A percentile compares a stretch with the other conserved stretches of the same genome.
These are phyloP conservation scores for Ichneumoninae sp. DNA, from an alignment of 2,888 invertebrate genomes.

Conservation along the genomic window DNA sequence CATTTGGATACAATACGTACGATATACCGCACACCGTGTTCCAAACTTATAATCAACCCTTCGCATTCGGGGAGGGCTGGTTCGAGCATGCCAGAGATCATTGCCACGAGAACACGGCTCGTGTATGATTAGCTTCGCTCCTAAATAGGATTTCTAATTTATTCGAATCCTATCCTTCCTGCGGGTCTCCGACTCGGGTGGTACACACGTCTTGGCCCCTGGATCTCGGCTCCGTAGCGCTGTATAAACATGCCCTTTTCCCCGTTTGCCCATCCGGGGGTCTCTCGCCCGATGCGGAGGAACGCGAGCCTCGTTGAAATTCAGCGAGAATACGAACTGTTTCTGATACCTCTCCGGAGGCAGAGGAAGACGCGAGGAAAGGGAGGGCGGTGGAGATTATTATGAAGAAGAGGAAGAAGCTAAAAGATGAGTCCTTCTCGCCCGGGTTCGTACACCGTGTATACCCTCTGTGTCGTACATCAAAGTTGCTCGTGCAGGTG, in stretches of 20 bases:
- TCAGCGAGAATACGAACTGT: conserved; percentile 58
- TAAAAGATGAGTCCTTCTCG: conserved; percentile 62
- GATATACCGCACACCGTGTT: conserved; percentile 13
- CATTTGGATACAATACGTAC: conserved; percentile 4
- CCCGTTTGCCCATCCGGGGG: conserved; percentile 26
- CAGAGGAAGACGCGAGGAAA: conserved; percentile 13
- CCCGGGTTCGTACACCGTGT: conserved; percentile 37
- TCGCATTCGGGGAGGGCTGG: conserved; percentile 11
- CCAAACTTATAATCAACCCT: conserved; percentile 29
- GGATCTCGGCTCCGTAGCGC: background rate
- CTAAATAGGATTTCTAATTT: conserved; percentile 58
- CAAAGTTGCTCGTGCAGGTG: conserved; percentile 78
- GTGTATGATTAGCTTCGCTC: conserved; percentile 37
- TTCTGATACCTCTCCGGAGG: conserved; percentile 56
- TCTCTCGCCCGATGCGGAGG: conserved; percentile 12
- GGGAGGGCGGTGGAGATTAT: conserved; percentile 27
- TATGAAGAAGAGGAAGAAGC: conserved; percentile 42
- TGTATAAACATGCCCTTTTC: conserved; percentile 40
- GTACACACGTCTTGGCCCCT: conserved; percentile 30
- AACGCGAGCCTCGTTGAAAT: conserved; percentile 48
- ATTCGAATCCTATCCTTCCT: conserved; percentile 39
- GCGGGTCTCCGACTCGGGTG: conserved; percentile 34
- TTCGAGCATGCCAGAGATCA: conserved; percentile 20
- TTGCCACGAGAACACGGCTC: background rate
- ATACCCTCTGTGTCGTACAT: conserved; percentile 75